Base-by-base conservation (phyloP, 92 coral and sea anemone genomes). In the Paragorgia papillata region DNA sequence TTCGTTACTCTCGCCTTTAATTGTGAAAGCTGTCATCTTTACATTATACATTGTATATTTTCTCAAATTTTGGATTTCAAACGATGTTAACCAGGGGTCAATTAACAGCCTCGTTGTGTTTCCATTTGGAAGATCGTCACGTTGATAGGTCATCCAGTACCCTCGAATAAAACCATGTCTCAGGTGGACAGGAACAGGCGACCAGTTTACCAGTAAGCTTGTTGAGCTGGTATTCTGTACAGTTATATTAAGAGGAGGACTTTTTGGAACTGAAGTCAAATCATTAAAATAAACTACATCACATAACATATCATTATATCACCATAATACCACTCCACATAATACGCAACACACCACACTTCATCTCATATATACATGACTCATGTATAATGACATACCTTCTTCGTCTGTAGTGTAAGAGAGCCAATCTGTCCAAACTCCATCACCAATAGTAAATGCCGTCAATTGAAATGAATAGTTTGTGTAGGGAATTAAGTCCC, bases 201-300 rank as follows among this genome's bases (percentile, higher is more conserved):
- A 74, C 97, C 97, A 91, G 59, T 50, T 33, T 43, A 89, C 86
- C 44, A 3, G 40, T 12, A 91, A 54, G 60, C 91, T 89, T 12
- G 94, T 91, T 9, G 97, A 91, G 65, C 91, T 86, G 34, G 91
- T 83, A 62, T 91, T 91, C 29, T 83, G 81, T n/a, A 89, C 97
- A 20, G 30, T n/a, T 14, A 89, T 53, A 12, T 86, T 73, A 18
- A 46, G 44, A 0, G 97, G 97, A 30, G 97, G 90, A 43, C 27
- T 77, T 79, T 89, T 85, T 34, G 97, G 97, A 56, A 84, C 97
- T 91, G 17, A 65, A 41, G n/a, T n/a, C n/a, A n/a, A n/a, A n/a
- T n/a, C n/a, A n/a, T n/a, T n/a, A n/a, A n/a, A n/a, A n/a, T n/a
- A n/a, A n/a, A n/a, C n/a, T n/a, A n/a, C n/a, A n/a, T n/a, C n/a